Conservation (phyloP, 53 echinoderm and acorn worm species). For the Echinometra lucunter region DNA sequence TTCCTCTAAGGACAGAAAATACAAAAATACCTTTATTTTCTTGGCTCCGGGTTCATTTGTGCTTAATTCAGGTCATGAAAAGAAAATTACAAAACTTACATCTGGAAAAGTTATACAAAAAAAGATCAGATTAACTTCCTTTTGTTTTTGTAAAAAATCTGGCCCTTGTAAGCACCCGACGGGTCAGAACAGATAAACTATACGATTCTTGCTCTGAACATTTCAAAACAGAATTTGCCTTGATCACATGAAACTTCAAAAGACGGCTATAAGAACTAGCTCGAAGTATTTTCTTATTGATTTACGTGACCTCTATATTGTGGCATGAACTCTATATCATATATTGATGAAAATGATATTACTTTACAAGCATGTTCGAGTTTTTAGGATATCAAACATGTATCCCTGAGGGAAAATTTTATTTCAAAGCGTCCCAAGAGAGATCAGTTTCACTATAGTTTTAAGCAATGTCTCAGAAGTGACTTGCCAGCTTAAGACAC, state of each 20-base stretch:
- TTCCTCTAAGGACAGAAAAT: too few species aligned
- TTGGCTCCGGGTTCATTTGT: too few species aligned
- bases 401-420: background rate
- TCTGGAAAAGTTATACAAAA: too few species aligned
- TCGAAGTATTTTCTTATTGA: background rate
- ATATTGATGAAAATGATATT: background rate
- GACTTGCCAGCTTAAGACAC: background rate
- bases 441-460: background rate
- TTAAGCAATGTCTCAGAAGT: background rate
- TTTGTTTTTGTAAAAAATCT: too few species aligned
- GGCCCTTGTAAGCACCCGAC: too few species aligned
- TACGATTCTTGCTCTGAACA: too few species aligned
- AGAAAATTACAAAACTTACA: too few species aligned
- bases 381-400: background rate
- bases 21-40: too few species aligned
- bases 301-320: background rate
- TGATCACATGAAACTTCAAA: background rate
- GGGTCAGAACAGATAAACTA: too few species aligned
- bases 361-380: background rate
- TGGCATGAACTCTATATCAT: background rate
- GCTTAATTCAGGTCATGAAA: too few species aligned
- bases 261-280: background rate
- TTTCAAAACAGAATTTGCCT: background rate
- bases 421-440: background rate
- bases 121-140: too few species aligned